Conservation (phyloP, 2,113 vertebrate genomes). For the Promerops cafer region DNA sequence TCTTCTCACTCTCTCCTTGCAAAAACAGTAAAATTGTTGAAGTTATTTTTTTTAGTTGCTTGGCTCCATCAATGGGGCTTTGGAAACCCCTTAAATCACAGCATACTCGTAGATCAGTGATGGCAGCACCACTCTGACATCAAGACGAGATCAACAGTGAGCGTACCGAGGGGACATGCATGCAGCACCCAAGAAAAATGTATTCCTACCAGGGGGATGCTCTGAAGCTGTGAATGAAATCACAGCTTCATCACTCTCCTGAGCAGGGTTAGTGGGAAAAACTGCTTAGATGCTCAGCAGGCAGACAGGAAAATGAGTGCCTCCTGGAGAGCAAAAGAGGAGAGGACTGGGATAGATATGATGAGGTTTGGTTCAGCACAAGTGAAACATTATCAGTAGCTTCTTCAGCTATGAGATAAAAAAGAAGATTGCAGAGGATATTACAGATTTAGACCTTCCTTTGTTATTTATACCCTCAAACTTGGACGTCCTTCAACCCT, state of each 20-base stretch:
- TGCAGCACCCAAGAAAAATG: background rate
- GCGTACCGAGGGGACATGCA: accelerated
- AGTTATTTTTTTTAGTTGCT: background rate
- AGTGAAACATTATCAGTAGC: background rate
- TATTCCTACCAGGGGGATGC: background rate
- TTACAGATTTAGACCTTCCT: background rate
- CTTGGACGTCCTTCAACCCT: background rate
- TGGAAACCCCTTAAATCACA: background rate
- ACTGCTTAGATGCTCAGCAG: background rate
- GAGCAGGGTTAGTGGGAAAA: background rate
- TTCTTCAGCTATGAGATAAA: background rate
- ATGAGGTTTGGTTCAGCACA: background rate
- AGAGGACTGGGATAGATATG: accelerated
- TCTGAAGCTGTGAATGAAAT: background rate
- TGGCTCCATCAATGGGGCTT: background rate
- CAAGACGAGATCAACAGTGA: background rate
- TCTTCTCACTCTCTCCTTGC: background rate
- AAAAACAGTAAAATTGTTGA: background rate
- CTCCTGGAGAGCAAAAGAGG: background rate
- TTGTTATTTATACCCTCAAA: background rate
- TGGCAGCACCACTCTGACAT: background rate
- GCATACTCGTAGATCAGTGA: background rate
- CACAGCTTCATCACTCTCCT: background rate
- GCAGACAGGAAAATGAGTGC: background rate
- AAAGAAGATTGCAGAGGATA: background rate